Evolutionary conservation across 1,140 invertebrate genomes (phyloP).

Genomic region (Drosophila melanica): DNA sequence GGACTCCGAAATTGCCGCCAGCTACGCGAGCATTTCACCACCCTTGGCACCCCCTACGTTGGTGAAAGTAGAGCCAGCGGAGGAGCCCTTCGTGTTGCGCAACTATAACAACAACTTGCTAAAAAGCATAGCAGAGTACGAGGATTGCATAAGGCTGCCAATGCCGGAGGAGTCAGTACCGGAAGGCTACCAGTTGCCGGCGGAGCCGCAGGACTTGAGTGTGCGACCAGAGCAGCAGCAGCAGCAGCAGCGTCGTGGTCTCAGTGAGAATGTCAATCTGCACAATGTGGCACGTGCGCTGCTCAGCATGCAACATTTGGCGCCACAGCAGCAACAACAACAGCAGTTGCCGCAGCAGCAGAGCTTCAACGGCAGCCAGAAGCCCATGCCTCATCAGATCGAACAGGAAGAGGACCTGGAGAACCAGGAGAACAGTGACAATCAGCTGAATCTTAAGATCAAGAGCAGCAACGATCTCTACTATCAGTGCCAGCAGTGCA

Average conservation of each 20-base stretch:
- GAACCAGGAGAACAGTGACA: slow-evolving; percentile 34
- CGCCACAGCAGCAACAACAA: slow-evolving; percentile 44
- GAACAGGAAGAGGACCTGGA: slow-evolving; percentile 39
- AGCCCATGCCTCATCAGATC: not conserved
- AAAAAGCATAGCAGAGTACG: slow-evolving; percentile 79
- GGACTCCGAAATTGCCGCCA: slow-evolving; percentile 22
- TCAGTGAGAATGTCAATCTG: slow-evolving; percentile 73
- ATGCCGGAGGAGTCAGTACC: slow-evolving; percentile 14
- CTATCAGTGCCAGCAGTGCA: slow-evolving; percentile 86
- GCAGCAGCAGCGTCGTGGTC: slow-evolving; percentile 46
- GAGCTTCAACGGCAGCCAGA: not conserved
- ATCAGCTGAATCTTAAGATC: slow-evolving; percentile 64
- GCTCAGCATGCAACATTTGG: slow-evolving; percentile 73
- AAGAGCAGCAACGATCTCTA: slow-evolving; percentile 80
- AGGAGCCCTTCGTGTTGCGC: slow-evolving; percentile 51
- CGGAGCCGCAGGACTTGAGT: slow-evolving; percentile 73
- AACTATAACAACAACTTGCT: slow-evolving; percentile 80
- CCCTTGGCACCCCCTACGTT: not conserved
- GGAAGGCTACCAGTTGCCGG: not conserved
- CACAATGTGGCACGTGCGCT: slow-evolving; percentile 77
- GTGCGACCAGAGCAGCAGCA: slow-evolving; percentile 23
- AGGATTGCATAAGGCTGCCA: slow-evolving; percentile 70
- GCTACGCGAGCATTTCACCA: slow-evolving; percentile 29
- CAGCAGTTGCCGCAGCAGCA: slow-evolving; percentile 2
- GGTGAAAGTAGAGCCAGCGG: slow-evolving; percentile 44